phyloP scores from a whole-genome alignment of 2,797 vertebrate genomes.

The Tokudaia muenninki region DNA sequence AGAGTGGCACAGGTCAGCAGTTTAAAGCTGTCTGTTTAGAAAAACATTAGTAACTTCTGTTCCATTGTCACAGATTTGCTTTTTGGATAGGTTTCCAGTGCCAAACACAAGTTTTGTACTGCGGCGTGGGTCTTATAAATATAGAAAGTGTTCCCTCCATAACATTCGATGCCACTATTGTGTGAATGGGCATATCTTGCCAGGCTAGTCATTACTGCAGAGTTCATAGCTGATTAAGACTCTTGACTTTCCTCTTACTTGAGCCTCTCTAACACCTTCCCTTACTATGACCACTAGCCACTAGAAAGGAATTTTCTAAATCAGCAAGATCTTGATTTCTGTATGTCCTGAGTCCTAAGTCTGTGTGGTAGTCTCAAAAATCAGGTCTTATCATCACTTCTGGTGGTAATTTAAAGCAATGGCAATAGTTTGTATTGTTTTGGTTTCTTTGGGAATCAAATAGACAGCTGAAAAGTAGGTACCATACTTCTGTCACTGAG shows the following conservation, averaged over 20 bases:
- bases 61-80: background rate
- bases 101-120: background rate
- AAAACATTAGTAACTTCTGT: background rate
- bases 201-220: background rate
- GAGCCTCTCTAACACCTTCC: background rate
- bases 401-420: background rate
- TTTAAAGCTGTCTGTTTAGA: background rate
- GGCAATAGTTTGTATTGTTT: background rate
- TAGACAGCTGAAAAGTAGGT: background rate
- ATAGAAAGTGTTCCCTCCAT: background rate
- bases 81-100: background rate
- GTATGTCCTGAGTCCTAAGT: background rate
- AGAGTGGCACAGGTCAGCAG: background rate
- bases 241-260: background rate
- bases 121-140: background rate
- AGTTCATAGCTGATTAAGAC: background rate
- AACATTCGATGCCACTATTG: background rate
- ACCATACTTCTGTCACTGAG: too few species aligned
- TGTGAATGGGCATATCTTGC: background rate
- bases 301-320: background rate
- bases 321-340: background rate
- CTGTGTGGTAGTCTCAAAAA: too few species aligned
- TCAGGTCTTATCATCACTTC: background rate
- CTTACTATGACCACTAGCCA: background rate
- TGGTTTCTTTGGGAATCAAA: background rate